Conservation (phyloP, 2,888 invertebrate genomes). For the Drosophila melanocephala region DNA sequence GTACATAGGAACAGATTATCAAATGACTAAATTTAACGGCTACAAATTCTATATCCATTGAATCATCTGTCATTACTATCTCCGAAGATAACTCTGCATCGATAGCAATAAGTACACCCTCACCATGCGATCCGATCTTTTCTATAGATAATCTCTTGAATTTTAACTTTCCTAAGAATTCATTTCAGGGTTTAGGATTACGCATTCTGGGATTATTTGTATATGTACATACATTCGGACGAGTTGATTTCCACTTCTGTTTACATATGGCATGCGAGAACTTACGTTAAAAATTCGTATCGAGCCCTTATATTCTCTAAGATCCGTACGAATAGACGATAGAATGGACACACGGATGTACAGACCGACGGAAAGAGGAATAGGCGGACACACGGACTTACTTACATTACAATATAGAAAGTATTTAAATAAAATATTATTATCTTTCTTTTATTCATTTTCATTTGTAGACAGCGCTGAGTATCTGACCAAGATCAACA, state of each 20-base stretch:
- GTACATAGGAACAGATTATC: background rate
- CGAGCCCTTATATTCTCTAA: background rate
- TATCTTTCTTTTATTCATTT: background rate
- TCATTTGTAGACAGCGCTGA: conserved; percentile 89
- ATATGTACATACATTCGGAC: no score
- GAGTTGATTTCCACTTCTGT: no score
- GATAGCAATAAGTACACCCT: background rate
- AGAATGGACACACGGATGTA: background rate
- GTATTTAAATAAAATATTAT: background rate
- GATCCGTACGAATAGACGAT: background rate
- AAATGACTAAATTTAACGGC: background rate
- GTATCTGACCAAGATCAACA: conserved; percentile 92
- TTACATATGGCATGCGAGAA: no score
- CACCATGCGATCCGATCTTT: background rate
- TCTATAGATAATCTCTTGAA: background rate
- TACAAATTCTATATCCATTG: background rate
- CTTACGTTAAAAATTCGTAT: no score
- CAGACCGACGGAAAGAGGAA: background rate
- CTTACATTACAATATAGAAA: background rate
- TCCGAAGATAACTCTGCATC: background rate
- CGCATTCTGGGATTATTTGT: no score
- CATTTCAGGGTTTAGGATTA: no score
- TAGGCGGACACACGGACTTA: no score
- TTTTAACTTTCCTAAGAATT: no score
- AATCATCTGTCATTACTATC: background rate